A percentile compares a stretch with the other conserved stretches of the same genome.
Evolutionary conservation across 2,888 invertebrate genomes (phyloP).

Genomic region (Pseudococcus jackbeardsleyi): DNA sequence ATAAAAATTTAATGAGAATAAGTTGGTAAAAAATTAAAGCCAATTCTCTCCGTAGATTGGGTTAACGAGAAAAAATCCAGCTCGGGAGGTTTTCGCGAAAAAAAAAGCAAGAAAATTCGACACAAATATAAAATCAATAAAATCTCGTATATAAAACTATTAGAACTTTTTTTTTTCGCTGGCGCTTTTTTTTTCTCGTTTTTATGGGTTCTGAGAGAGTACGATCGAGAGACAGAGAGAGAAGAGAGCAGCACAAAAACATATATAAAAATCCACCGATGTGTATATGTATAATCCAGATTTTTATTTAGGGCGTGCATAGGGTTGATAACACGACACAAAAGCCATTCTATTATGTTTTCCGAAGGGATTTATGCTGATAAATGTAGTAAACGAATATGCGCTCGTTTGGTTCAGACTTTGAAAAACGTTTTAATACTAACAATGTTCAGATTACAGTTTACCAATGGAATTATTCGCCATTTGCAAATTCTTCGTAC

Average conservation of each 20-base stretch:
- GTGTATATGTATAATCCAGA: conserved; percentile 61
- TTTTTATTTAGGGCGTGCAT: conserved; percentile 64
- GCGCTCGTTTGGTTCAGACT: conserved; percentile 20
- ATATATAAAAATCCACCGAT: conserved; percentile 47
- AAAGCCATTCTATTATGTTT: conserved; percentile 61
- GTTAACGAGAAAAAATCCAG: conserved; percentile 6
- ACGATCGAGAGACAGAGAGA: neutral
- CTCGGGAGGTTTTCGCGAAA: neutral
- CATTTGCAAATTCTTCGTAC: conserved; percentile 1
- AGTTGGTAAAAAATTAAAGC: conserved; percentile 17
- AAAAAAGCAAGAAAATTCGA: conserved; percentile 2
- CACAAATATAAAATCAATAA: conserved; percentile 42
- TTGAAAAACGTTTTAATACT: conserved; percentile 47
- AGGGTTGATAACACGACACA: conserved; percentile 64
- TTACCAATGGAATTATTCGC: conserved; percentile 44
- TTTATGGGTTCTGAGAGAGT: conserved; percentile 24
- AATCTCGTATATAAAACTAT: conserved; percentile 44
- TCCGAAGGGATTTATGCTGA: conserved; percentile 63
- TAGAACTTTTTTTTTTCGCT: conserved; percentile 40
- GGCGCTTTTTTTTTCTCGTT: neutral
- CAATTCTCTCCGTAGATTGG: neutral
- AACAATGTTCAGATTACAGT: conserved; percentile 47
- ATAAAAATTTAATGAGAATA: conserved; percentile 40
- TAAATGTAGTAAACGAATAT: conserved; percentile 62
- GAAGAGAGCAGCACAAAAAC: conserved; percentile 34